Conservation (phyloP, 2,888 invertebrate species). For the Cheilosia vulpina region DNA sequence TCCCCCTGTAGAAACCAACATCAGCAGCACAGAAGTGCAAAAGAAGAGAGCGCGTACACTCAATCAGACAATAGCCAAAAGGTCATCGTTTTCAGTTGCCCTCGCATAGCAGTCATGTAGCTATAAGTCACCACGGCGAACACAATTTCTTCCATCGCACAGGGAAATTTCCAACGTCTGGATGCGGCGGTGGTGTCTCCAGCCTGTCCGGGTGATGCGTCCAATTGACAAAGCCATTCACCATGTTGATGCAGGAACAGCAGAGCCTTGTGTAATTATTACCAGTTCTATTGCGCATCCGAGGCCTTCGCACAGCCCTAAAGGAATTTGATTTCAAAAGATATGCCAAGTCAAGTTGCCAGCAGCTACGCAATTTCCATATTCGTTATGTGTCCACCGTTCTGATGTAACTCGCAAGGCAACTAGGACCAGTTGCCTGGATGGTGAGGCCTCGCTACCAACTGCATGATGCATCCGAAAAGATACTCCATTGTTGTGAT, state of each 20-base stretch:
- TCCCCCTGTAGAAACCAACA: not conserved
- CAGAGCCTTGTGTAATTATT: conserved; percentile 61
- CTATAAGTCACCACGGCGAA: conserved; percentile 48
- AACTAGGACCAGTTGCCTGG: conserved; percentile 6
- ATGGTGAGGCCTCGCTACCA: conserved; percentile 17
- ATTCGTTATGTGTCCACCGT: conserved; percentile 44
- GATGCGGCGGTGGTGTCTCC: conserved; percentile 35
- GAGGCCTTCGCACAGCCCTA: conserved; percentile 39
- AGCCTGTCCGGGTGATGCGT: conserved; percentile 54
- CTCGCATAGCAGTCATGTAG: conserved; percentile 59
- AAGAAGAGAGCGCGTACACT: conserved; percentile 44
- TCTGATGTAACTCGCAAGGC: conserved; percentile 15
- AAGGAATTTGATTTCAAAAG: conserved; percentile 63
- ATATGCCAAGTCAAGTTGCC: conserved; percentile 46
- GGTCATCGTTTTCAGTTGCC: conserved; percentile 67
- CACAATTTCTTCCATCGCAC: conserved; percentile 12
- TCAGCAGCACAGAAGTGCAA: conserved; percentile 54
- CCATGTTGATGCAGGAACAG: conserved; percentile 36
- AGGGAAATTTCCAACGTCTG: not conserved
- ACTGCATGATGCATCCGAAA: conserved; percentile 50
- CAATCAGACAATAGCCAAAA: conserved; percentile 67
- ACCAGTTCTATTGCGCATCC: conserved; percentile 52
- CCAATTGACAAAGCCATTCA: conserved; percentile 70
- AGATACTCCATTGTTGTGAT: conserved; percentile 42
- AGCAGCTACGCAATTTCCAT: conserved; percentile 64